A percentile compares a stretch with the other conserved stretches of the same genome.
phyloP scores from a whole-genome alignment of 2,888 invertebrate genomes.

The Carabus problematicus region DNA sequence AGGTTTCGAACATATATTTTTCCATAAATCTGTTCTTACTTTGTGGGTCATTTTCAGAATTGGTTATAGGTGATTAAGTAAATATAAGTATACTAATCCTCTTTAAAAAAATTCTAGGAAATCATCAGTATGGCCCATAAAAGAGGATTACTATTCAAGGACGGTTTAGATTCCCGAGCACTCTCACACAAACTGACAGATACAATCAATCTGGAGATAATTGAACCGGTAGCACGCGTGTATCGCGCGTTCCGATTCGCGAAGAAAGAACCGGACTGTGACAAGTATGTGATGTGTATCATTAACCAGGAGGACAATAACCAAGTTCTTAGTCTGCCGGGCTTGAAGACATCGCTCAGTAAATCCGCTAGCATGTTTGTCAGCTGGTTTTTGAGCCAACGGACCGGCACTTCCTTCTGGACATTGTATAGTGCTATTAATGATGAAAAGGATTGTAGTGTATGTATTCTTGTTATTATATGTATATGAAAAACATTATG shows the following conservation, averaged over 20 bases:
- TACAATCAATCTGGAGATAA: slow-evolving; percentile 81
- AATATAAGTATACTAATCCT: too few species aligned
- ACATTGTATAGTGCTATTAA: slow-evolving; percentile 78
- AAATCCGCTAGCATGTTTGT: slow-evolving; percentile 78
- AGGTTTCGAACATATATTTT: slow-evolving; percentile 1
- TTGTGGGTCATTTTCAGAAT: too few species aligned
- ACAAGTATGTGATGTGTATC: slow-evolving; percentile 79
- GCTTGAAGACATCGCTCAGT: slow-evolving; percentile 74
- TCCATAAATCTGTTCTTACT: background rate
- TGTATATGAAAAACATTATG: background rate
- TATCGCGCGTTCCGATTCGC: slow-evolving; percentile 82
- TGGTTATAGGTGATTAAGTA: background rate
- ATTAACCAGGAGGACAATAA: slow-evolving; percentile 72
- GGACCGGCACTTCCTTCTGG: slow-evolving; percentile 79
- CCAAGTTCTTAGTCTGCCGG: slow-evolving; percentile 65
- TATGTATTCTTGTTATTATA: slow-evolving; percentile 56
- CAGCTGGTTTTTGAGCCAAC: slow-evolving; percentile 78
- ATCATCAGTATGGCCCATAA: slow-evolving; percentile 74
- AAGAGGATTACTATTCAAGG: slow-evolving; percentile 67
- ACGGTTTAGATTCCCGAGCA: slow-evolving; percentile 70
- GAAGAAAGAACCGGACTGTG: slow-evolving; percentile 72
- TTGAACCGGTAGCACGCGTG: slow-evolving; percentile 82
- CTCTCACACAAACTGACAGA: slow-evolving; percentile 79
- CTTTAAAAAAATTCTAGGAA: slow-evolving; percentile 63
- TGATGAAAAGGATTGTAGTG: slow-evolving; percentile 75